These are phyloP conservation scores for Synanthedon vespiformis DNA, from an alignment of 2,888 invertebrate species.

Conservation along the genomic window DNA sequence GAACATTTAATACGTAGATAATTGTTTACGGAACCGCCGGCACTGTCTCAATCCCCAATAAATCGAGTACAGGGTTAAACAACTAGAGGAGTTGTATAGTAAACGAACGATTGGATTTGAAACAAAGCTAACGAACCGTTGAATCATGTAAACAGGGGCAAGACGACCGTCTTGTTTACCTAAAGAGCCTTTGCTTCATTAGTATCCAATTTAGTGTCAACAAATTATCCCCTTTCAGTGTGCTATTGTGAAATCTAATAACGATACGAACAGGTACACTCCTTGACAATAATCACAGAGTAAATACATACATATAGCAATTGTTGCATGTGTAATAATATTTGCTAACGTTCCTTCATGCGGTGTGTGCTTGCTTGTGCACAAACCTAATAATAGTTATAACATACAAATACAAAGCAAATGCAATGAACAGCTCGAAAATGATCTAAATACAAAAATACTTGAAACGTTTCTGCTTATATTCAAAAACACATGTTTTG, in stretches of 20 bases:
- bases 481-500: too few relatives aligned
- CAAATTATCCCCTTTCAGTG: constrained; percentile 57
- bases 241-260: constrained; percentile 26
- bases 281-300: not conserved
- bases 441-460: too few relatives aligned
- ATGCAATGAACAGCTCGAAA: too few relatives aligned
- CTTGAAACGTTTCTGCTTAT: too few relatives aligned
- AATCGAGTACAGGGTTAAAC: constrained; percentile 3
- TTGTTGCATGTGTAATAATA: not conserved
- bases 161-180: constrained; percentile 69
- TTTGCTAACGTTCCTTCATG: not conserved
- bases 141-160: constrained; percentile 67
- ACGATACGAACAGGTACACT: not conserved
- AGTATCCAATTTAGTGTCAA: constrained; percentile 70
- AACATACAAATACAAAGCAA: too few relatives aligned
- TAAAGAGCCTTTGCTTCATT: constrained; percentile 70
- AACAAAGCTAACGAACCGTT: constrained; percentile 70
- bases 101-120: constrained; percentile 57
- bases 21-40: not conserved
- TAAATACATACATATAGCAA: not conserved
- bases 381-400: too few relatives aligned
- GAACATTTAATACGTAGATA: not conserved
- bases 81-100: constrained; percentile 17
- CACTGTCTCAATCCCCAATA: not conserved
- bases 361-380: not conserved